These are phyloP conservation scores for Xerus inauris DNA, from an alignment of 2,113 vertebrate species.

Conservation along the genomic window DNA sequence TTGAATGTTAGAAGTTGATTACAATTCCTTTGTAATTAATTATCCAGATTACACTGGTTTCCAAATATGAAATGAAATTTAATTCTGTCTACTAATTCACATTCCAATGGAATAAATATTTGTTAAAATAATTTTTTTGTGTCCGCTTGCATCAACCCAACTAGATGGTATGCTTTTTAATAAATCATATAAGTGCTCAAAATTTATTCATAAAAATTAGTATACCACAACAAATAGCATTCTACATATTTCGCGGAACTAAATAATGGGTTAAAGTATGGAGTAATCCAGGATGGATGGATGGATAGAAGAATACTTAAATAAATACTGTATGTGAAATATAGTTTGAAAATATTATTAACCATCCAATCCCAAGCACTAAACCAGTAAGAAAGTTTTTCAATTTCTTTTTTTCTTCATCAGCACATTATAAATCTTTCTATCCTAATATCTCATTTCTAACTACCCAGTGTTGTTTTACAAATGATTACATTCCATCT, in stretches of 20 bases:
- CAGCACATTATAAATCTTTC: neutral
- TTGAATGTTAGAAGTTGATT: neutral
- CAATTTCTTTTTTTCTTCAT: neutral
- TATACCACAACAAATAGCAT: neutral
- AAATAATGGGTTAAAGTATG: neutral
- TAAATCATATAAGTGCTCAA: neutral
- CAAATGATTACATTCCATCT: neutral
- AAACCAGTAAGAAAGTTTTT: neutral
- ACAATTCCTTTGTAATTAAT: neutral
- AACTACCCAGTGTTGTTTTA: neutral
- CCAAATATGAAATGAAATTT: neutral
- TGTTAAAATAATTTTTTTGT: neutral
- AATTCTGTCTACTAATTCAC: neutral
- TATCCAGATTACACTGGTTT: neutral
- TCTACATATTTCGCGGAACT: neutral
- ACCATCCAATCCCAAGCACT: neutral
- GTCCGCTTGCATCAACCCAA: neutral
- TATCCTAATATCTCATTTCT: neutral
- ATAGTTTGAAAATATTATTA: neutral
- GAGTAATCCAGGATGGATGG: neutral
- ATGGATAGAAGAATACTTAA: neutral
- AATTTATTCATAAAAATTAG: neutral
- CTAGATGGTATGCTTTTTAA: neutral
- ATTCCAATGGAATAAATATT: neutral
- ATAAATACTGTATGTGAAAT: neutral